Evolutionary conservation across 2,113 vertebrate genomes (phyloP).

Genomic region (Colius striatus): DNA sequence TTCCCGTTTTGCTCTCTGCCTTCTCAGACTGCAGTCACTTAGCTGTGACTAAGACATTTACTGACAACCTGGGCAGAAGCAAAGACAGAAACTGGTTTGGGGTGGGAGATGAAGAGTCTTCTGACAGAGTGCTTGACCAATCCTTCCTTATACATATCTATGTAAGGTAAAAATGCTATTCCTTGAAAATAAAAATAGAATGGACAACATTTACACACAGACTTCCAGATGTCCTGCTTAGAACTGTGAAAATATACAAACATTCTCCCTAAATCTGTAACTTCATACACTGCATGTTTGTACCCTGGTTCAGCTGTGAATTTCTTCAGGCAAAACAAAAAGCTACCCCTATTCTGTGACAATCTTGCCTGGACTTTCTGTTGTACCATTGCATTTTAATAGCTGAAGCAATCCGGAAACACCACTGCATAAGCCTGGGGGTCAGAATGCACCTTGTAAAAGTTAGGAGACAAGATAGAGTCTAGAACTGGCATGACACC

Average conservation of each 20-base stretch:
- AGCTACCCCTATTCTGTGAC: neutral
- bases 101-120: neutral
- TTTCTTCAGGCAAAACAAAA: neutral
- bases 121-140: neutral
- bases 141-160: neutral
- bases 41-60: constrained; percentile 51
- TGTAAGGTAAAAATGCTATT: neutral
- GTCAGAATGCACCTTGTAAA: neutral
- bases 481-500: neutral
- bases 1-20: neutral
- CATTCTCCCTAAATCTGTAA: neutral
- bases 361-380: neutral
- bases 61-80: neutral
- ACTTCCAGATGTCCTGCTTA: neutral
- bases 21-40: constrained; percentile 18
- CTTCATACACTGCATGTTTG: neutral
- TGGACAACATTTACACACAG: neutral
- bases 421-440: neutral
- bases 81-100: neutral
- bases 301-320: neutral
- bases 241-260: neutral
- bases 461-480: neutral
- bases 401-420: neutral
- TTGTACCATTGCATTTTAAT: neutral
- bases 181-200: neutral